Conservation (phyloP, 35 echinoderm and acorn worm genomes). For the Eucidaris tribuloides region DNA sequence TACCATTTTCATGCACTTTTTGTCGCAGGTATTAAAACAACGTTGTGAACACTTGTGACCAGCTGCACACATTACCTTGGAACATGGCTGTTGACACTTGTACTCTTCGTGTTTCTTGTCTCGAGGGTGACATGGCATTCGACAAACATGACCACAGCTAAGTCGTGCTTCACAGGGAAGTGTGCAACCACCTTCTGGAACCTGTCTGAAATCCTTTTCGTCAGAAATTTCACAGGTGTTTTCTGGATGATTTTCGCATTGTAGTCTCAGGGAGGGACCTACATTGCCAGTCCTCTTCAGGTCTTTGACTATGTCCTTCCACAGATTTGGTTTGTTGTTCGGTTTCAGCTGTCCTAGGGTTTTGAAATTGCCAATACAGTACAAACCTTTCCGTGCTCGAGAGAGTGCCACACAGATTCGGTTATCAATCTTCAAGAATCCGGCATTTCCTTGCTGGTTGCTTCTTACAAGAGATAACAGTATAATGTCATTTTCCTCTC, state of each 20-base stretch:
- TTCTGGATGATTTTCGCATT: constrained; percentile 75
- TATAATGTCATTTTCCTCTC: constrained; percentile 99
- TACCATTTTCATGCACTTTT: constrained; percentile 7
- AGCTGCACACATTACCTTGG: neutral
- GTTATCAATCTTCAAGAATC: constrained; percentile 80
- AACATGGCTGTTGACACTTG: constrained; percentile 71
- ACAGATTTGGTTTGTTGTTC: neutral
- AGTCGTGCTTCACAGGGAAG: constrained; percentile 58
- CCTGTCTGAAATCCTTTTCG: constrained; percentile 52
- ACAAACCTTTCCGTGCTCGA: constrained; percentile 78
- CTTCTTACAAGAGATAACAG: constrained; percentile 89
- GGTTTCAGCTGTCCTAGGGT: constrained; percentile 26
- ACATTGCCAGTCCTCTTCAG: constrained; percentile 10
- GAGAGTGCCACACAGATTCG: constrained; percentile 92
- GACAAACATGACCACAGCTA: constrained; percentile 74
- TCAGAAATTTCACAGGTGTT: constrained; percentile 22
- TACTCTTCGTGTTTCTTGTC: constrained; percentile 59
- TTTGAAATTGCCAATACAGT: constrained; percentile 86
- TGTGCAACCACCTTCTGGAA: constrained; percentile 83
- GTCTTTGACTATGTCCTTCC: constrained; percentile 55
- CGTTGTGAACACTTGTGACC: constrained; percentile 47
- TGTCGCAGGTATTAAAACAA: constrained; percentile 43
- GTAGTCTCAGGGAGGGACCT: constrained; percentile 38
- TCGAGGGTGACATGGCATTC: constrained; percentile 66
- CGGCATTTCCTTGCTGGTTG: constrained; percentile 67